phyloP scores from a whole-genome alignment of 2,797 vertebrate species.

The Eptatretus atami region DNA sequence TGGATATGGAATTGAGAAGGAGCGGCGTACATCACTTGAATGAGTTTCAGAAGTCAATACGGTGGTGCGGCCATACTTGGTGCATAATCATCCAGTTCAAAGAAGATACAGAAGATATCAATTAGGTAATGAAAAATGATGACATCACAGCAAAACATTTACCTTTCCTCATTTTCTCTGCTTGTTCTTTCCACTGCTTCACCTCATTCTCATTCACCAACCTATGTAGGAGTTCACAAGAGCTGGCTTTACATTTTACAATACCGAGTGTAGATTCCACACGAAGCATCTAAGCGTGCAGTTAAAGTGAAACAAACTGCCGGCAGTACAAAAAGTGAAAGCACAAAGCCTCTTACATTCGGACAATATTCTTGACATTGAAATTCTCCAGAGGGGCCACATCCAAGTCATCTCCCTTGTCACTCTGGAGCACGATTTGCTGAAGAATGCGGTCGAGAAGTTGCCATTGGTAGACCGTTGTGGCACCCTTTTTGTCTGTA shows the following conservation, averaged over 20 bases:
- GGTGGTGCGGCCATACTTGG: no score
- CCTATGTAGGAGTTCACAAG: constrained; percentile 17
- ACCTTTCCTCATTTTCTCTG: constrained; percentile 90
- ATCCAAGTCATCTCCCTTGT: constrained; percentile 62
- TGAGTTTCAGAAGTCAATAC: no score
- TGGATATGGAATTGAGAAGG: no score
- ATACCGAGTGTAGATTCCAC: no score
- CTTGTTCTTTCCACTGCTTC: constrained; percentile 72
- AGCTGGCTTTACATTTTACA: neutral
- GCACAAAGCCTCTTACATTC: constrained; percentile 33
- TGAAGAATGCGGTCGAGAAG: constrained; percentile 75
- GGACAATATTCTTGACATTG: constrained; percentile 72
- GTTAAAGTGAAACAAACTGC: no score
- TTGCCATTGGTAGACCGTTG: constrained; percentile 70
- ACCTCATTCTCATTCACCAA: constrained; percentile 90
- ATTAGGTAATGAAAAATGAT: no score
- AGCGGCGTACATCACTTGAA: no score
- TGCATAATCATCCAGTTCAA: no score
- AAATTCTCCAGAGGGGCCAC: constrained; percentile 62
- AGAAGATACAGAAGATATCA: no score
- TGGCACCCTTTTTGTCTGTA: constrained; percentile 45
- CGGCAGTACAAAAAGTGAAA: no score
- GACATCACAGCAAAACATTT: constrained; percentile 8
- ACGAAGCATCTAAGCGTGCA: no score
- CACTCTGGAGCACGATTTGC: constrained; percentile 77